Evolutionary conservation across 1,140 invertebrate genomes (phyloP), one percentile per base, ranked within the genome.

Genomic region (Hylyphantes graminicola): DNA sequence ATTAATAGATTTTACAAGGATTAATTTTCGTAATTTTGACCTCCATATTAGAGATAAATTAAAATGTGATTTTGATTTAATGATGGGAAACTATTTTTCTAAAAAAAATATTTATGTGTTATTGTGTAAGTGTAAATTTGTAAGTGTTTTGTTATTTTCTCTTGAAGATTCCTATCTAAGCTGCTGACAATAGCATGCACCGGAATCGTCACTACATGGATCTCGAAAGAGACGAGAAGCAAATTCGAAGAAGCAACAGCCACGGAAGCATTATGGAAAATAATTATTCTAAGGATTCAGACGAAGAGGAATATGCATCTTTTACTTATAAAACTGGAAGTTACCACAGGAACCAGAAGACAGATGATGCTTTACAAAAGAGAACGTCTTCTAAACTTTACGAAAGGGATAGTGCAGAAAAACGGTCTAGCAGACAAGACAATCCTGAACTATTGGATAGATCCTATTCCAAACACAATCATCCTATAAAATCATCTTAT

Each of bases 291-390:
- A 57, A 73, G 9, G 70, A 73, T 10, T 21, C 15, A 13, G 19
- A 68, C 4, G 50, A 67, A 6, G 54, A 57, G 48, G 75, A 77
- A 13, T 80, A 21, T 19, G 77, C 68, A 48, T 59, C 64, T 8
- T 80, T 68, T 59, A 13, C 54, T 21, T 80, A 80, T 15, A 68
- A 80, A 51, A 70, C n/a, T 9, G 7, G 50, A n/a, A 70, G 54
- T 59, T 54, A 54, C 17, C 0, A 53, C 9, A 59, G 65, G 50
- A 55, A 51, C 11, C 51, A 17, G 59, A 10, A 13, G 3, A 51
- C 21, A 12, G 61, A 63, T 15, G n/a, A 13, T 11, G 50, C 48
- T 13, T 7, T 65, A 57, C 21, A 21, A 50, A 7, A 12, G 4
- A 15, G 10, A 19, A 54, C 51, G 12, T 53, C 51, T 0, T 65